phyloP scores from a whole-genome alignment of 2,888 invertebrate species.

The Cylindroiulus punctatus region DNA sequence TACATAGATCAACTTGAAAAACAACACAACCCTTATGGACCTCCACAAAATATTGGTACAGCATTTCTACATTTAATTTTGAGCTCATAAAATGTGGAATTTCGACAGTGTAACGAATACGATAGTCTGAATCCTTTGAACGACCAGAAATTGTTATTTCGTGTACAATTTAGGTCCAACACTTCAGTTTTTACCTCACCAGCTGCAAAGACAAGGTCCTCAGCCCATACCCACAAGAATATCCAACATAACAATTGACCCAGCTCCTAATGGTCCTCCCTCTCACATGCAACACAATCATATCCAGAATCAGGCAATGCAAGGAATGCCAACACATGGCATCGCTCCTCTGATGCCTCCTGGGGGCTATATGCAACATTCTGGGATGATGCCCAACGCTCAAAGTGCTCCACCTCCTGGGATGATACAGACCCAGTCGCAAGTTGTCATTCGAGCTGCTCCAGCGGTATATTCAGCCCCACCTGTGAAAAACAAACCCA shows the following conservation, averaged over 20 bases:
- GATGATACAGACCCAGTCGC: constrained; percentile 72
- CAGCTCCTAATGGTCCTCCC: neutral
- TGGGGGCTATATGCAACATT: constrained; percentile 13
- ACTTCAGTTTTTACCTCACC: constrained; percentile 55
- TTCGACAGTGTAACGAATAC: neutral
- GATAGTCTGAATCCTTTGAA: too few species aligned
- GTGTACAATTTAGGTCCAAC: neutral
- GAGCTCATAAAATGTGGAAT: neutral
- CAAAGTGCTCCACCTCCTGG: constrained; percentile 64
- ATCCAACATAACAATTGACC: constrained; percentile 25
- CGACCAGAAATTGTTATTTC: too few species aligned
- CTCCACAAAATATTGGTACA: constrained; percentile 55
- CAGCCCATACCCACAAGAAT: constrained; percentile 11
- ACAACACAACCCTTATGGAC: constrained; percentile 48
- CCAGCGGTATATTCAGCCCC: constrained; percentile 60
- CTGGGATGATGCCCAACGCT: constrained; percentile 27
- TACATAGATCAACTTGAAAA: constrained; percentile 65
- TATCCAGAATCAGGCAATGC: neutral
- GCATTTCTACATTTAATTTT: neutral
- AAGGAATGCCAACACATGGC: neutral
- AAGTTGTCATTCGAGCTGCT: constrained; percentile 53
- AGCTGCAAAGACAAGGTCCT: constrained; percentile 41
- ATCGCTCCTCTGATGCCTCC: constrained; percentile 44
- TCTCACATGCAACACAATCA: neutral
- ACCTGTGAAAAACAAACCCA: constrained; percentile 58